A percentile compares a stretch with the other conserved stretches of the same genome.
These are phyloP conservation scores for Branchipolynoe longqiensis DNA, from an alignment of 2,888 invertebrate species.

Conservation along the genomic window DNA sequence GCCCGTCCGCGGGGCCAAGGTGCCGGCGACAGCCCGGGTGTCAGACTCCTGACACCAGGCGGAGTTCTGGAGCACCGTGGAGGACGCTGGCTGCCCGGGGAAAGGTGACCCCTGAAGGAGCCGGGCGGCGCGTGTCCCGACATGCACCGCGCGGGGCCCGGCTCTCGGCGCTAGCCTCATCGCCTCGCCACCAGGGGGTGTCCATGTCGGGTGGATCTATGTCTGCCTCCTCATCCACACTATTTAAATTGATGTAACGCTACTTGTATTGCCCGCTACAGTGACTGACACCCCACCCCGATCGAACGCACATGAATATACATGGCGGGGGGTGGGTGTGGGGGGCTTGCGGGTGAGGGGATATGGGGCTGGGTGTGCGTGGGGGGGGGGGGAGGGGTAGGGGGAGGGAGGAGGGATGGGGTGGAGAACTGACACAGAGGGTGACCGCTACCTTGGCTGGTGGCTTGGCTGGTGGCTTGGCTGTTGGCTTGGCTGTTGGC, in stretches of 20 bases:
- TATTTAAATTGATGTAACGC: conserved; percentile 50
- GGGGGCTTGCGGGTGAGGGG: background rate
- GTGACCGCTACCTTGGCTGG: no score
- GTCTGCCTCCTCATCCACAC: conserved; percentile 26
- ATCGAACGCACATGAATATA: conserved; percentile 41
- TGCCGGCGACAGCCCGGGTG: no score
- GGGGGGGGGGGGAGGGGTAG: background rate
- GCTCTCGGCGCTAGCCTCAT: background rate
- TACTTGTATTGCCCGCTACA: conserved; percentile 32
- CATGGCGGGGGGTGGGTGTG: background rate
- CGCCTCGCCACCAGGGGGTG: background rate
- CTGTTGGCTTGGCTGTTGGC: no score
- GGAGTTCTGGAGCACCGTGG: background rate
- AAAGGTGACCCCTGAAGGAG: conserved; percentile 6
- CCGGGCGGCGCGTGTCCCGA: background rate
- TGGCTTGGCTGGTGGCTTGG: no score
- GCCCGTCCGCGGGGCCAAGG: no score
- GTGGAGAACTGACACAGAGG: background rate
- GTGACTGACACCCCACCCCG: conserved; percentile 22
- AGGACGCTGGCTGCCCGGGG: background rate
- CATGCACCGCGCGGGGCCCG: background rate
- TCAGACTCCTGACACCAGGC: background rate
- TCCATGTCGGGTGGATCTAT: conserved; percentile 7
- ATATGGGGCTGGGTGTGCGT: conserved; percentile 2
- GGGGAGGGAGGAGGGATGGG: background rate